Conservation (phyloP, 2,888 invertebrate species). For the Parnassius orleans region DNA sequence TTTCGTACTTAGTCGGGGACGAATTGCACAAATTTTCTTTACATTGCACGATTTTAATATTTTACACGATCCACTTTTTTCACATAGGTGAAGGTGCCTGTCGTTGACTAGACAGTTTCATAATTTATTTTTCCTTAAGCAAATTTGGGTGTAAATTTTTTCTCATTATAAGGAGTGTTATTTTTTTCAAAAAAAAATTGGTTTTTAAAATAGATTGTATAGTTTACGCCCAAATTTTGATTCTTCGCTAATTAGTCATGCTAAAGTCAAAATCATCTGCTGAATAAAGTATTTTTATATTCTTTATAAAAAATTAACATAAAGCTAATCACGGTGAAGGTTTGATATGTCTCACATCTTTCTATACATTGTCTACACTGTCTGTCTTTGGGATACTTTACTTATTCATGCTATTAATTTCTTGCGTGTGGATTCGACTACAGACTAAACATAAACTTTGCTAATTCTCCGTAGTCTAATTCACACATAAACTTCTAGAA, state of each 20-base stretch:
- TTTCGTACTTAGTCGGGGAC: conserved; percentile 51
- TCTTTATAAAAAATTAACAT: conserved; percentile 39
- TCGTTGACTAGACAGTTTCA: conserved; percentile 25
- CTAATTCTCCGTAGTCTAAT: conserved; percentile 2
- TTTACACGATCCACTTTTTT: conserved; percentile 46
- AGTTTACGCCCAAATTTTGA: conserved; percentile 16
- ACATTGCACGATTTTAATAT: conserved; percentile 62
- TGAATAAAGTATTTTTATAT: conserved; percentile 27
- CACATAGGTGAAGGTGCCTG: conserved; percentile 58
- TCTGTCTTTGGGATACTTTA: conserved; percentile 43
- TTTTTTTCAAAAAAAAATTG: too few relatives aligned
- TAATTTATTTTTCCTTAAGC: conserved; percentile 1
- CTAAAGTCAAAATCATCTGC: conserved; percentile 20
- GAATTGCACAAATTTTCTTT: conserved; percentile 57
- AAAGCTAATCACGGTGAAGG: conserved; percentile 72
- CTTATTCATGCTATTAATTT: conserved; percentile 9
- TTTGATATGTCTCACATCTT: conserved; percentile 65
- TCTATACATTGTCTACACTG: conserved; percentile 39
- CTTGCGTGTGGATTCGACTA: conserved; percentile 13
- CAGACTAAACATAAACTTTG: neutral
- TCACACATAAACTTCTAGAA: conserved; percentile 1
- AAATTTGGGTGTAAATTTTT: conserved; percentile 18
- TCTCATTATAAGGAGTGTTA: too few relatives aligned
- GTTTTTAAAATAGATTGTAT: neutral
- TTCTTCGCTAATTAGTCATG: conserved; percentile 11